These are phyloP conservation scores for Rhabditophanes sp. DNA, from an alignment of 2,888 invertebrate species.

Conservation along the genomic window DNA sequence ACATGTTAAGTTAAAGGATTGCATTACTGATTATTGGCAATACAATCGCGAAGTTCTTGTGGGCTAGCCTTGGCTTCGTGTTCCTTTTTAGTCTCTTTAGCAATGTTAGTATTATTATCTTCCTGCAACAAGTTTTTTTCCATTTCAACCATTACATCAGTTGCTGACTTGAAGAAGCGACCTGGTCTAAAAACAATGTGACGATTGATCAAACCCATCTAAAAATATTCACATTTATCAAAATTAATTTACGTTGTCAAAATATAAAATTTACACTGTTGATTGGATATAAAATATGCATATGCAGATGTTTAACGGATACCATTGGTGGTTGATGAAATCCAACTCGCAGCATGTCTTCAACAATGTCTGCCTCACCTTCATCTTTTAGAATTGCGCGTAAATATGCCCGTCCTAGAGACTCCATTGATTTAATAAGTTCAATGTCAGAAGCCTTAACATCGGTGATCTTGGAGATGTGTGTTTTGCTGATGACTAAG, in stretches of 20 bases:
- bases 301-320: constrained; percentile 42
- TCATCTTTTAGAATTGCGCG: constrained; percentile 5
- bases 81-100: no score
- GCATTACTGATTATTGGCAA: no score
- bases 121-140: no score
- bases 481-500: constrained; percentile 42
- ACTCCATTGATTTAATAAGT: constrained; percentile 17
- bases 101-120: no score
- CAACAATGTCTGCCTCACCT: neutral
- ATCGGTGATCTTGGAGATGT: constrained; percentile 38
- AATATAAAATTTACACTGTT: constrained; percentile 3
- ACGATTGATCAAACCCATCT: constrained; percentile 5
- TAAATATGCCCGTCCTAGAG: constrained; percentile 1
- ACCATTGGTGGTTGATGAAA: constrained; percentile 47
- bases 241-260: neutral
- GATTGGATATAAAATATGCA: constrained; percentile 44
- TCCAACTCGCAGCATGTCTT: constrained; percentile 34
- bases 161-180: constrained; percentile 1
- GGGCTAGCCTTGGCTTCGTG: no score
- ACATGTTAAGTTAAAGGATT: no score
- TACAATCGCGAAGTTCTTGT: no score
- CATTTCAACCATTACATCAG: constrained; percentile 1
- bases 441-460: constrained; percentile 25
- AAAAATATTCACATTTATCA: neutral
- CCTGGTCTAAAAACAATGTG: constrained; percentile 3